Evolutionary conservation across 2,113 vertebrate genomes (phyloP).

Genomic region (Hippopotamus amphibius): DNA sequence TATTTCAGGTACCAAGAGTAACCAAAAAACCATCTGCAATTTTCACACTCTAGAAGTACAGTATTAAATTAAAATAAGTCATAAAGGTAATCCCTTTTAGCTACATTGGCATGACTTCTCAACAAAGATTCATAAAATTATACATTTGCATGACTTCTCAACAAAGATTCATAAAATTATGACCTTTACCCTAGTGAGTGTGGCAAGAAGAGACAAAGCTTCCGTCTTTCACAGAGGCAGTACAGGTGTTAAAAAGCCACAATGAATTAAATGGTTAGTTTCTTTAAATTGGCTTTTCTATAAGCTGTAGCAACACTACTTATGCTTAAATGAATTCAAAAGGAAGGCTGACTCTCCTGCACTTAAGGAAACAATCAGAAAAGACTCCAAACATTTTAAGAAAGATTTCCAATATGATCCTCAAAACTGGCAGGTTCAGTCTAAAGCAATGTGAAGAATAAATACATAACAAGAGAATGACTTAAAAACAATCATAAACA

Average conservation of each 20-base stretch:
- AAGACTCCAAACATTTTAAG: slow-evolving; percentile 21
- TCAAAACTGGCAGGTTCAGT: slow-evolving; percentile 15
- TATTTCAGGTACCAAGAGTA: slow-evolving; percentile 41
- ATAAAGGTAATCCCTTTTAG: background rate
- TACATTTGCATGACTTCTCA: no score
- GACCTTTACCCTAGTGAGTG: background rate
- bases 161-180: slow-evolving; percentile 15
- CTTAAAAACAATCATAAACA: background rate
- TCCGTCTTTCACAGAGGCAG: background rate
- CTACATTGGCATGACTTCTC: background rate
- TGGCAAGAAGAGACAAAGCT: slow-evolving; percentile 39
- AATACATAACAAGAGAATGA: slow-evolving; percentile 23
- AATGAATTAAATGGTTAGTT: background rate
- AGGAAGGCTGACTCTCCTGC: background rate
- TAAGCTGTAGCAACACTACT: background rate
- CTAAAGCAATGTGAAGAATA: background rate
- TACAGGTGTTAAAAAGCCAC: background rate
- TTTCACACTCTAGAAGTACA: slow-evolving; percentile 34
- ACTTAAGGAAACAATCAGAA: slow-evolving; percentile 49
- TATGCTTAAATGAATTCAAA: slow-evolving; percentile 47
- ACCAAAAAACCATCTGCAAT: background rate
- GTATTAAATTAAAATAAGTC: slow-evolving; percentile 40
- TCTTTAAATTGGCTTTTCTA: slow-evolving; percentile 3
- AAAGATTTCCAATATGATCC: slow-evolving; percentile 32
- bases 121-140: no score